A percentile compares a stretch with the other conserved stretches of the same genome.
Evolutionary conservation across 2,113 vertebrate species (phyloP).

Genomic region (Harpagus bidentatus): DNA sequence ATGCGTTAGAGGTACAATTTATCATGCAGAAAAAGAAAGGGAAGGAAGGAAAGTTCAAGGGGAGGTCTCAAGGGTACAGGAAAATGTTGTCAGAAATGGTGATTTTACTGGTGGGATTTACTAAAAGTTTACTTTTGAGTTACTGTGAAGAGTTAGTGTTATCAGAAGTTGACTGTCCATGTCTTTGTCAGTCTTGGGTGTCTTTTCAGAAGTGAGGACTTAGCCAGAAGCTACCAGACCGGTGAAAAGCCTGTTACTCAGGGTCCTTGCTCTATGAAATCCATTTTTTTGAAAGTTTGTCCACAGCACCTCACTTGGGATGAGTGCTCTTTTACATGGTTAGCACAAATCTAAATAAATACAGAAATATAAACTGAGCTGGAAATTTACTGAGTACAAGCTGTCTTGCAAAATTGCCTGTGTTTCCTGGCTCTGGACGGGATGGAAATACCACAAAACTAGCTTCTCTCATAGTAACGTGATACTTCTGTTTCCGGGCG

Average conservation of each 20-base stretch:
- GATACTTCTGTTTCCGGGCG: constrained; percentile 54
- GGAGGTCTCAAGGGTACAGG: neutral
- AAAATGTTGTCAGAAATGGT: neutral
- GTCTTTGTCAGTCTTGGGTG: neutral
- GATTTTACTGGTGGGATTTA: neutral
- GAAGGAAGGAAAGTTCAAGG: neutral
- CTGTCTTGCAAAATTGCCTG: constrained; percentile 58
- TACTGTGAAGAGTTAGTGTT: neutral
- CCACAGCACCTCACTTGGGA: neutral
- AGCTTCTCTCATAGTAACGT: constrained; percentile 2
- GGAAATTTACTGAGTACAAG: constrained; percentile 56
- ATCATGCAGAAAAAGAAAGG: neutral
- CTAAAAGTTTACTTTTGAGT: neutral
- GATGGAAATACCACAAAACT: constrained; percentile 49
- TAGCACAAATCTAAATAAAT: constrained; percentile 39
- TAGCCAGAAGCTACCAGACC: neutral
- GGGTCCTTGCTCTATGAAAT: neutral
- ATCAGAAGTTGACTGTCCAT: neutral
- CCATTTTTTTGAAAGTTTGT: neutral
- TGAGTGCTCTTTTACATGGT: neutral
- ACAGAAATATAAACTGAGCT: constrained; percentile 43
- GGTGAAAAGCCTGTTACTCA: neutral
- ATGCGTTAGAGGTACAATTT: neutral
- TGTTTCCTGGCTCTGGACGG: constrained; percentile 53
- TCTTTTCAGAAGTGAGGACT: neutral